Evolutionary conservation across 2,113 vertebrate species (phyloP), one percentile per base, ranked within the genome.

Genomic region (Cardinalis cardinalis): DNA sequence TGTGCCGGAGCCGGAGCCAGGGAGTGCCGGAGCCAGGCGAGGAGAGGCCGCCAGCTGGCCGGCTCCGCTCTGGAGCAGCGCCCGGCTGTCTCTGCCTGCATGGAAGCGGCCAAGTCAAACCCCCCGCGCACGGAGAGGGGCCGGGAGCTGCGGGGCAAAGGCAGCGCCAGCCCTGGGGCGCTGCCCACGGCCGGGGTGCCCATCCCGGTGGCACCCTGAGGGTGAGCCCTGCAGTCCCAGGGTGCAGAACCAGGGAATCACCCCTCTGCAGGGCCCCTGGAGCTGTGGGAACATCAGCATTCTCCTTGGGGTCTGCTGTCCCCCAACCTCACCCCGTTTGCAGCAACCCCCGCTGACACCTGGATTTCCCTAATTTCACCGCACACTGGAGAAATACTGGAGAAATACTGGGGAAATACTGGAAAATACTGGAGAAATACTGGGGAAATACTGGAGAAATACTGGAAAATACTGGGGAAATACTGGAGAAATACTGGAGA

Each of bases 41-140:
- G 81, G 53, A 29, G 84, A 48, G 26, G 84, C 70, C 9, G 92
- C 95, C 94, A 95, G 89, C 91, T 93, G 94, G 94, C 94, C n/a
- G 1, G 55, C 19, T 83, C 38, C 36, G 4, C 18, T 0, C 82
- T 85, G 94, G 92, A 89, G 16, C 81, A 13, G 41, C 2, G 46
- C 83, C 73, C 31, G n/a, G 41, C 65, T 9, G 49, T 36, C 72
- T 90, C 88, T 28, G 60, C 80, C 38, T 2, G 26, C 31, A 0
- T 1, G 8, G 66, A 9, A 3, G 66, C 5, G 65, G 93, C 91
- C 58, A 68, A 81, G 61, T 87, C 13, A 58, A 63, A 75, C 14
- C 56, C 70, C 10, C 61, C 2, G 1, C 1, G 4, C 6, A 1
- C 0, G 4, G 38, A 65, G 59, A 56, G 31, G 44, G 44, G 48